Evolutionary conservation across 2,888 invertebrate genomes (phyloP).

Genomic region (Leptinotarsa rubiginosa): DNA sequence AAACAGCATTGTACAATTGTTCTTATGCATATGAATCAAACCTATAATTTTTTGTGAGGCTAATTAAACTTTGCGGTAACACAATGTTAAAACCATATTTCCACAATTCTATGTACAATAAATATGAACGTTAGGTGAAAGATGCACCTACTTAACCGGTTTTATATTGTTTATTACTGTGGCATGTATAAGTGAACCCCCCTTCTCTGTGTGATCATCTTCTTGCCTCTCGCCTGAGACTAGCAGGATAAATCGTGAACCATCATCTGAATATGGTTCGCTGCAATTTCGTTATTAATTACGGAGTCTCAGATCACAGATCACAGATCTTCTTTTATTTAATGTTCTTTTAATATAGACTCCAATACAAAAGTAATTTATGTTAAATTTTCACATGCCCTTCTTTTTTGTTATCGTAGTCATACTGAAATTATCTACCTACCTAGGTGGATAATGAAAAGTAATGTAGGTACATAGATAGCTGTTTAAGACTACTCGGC

Average conservation of each 20-base stretch:
- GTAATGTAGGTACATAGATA: not conserved
- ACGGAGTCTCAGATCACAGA: constrained; percentile 46
- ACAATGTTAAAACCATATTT: constrained; percentile 53
- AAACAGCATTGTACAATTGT: constrained; percentile 27
- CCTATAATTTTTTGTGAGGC: constrained; percentile 38
- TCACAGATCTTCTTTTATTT: constrained; percentile 40
- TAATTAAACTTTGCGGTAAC: constrained; percentile 42
- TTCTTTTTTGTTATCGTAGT: constrained; percentile 44
- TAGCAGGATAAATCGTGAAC: constrained; percentile 46
- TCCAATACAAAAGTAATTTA: constrained; percentile 41
- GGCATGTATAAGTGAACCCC: constrained; percentile 47
- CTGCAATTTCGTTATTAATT: constrained; percentile 50
- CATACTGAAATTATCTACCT: constrained; percentile 30
- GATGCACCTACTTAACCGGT: constrained; percentile 59
- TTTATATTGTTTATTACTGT: constrained; percentile 58
- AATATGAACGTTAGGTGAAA: constrained; percentile 55
- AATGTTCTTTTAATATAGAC: constrained; percentile 40
- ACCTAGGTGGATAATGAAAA: constrained; percentile 27
- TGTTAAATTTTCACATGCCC: constrained; percentile 49
- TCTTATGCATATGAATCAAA: constrained; percentile 38
- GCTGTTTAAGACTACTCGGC: not conserved
- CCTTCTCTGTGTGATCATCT: constrained; percentile 49
- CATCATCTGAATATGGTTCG: constrained; percentile 39
- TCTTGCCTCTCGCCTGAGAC: constrained; percentile 42
- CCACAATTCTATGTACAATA: constrained; percentile 61